Base-by-base conservation (phyloP, 1,140 invertebrate species). In the Drosophila eugracilis region DNA sequence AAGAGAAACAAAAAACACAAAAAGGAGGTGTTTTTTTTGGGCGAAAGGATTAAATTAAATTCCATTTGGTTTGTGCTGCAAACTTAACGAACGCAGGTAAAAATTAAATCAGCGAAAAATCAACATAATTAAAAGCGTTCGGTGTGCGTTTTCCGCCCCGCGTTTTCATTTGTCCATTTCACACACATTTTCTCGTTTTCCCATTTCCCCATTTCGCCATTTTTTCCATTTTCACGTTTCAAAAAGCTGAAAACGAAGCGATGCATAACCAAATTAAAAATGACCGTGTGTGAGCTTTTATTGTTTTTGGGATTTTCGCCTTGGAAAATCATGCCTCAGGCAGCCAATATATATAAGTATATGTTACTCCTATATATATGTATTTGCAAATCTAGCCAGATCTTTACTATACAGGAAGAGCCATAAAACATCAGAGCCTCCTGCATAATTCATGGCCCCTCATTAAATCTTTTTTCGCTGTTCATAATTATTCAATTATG, bases 11-110 rank as follows among this genome's bases (percentile, higher is more conserved):
- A n/a, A n/a, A 63, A 65, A 41, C 59, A 65, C 14, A 67, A 55
- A 55, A 24, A 26, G 24, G 21, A 65, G 49, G 50, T 69, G 39
- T 72, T 70, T 84, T 78, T 83, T 78, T 58, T 15, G 7, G 15
- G 5, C 32, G 39, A 84, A 83, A 84, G 80, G 79, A 84, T 84
- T 84, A 84, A 84, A 84, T 84, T 85, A 84, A 84, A 84, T 84
- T 84, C 80, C 76, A 84, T 75, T 84, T 58, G 63, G 75, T 52
- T 63, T 83, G 55, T 32, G 57, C 32, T 53, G 71, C 32, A 53
- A 65, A 52, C 49, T 34, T 62, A 52, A 49, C 34, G 37, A 71
- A 58, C 65, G 34, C 37, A 67, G 59, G 53, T 59, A 54, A 70
- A 81, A 83, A 78, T 83, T 71, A 84, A 84, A 83, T 83, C 79